A percentile compares a stretch with the other conserved stretches of the same genome.
These are phyloP conservation scores for Dinomys branickii DNA, from an alignment of 2,113 vertebrate genomes.

Conservation along the genomic window DNA sequence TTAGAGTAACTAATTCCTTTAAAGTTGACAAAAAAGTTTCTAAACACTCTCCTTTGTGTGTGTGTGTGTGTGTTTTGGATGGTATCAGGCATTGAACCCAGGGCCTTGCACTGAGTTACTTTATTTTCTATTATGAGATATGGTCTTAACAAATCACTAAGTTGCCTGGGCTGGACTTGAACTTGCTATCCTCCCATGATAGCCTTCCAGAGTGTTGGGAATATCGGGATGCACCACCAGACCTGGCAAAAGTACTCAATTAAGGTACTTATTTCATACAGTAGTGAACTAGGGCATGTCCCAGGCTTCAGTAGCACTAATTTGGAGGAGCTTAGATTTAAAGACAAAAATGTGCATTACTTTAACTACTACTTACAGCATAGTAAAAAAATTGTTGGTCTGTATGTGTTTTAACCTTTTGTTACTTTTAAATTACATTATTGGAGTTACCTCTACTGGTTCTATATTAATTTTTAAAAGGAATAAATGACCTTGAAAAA, in stretches of 20 bases:
- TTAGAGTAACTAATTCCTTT: not conserved
- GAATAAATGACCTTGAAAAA: not conserved
- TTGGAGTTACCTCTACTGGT: not conserved
- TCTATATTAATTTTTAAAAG: conserved; percentile 29
- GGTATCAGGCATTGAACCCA: not conserved
- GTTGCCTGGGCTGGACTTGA: not conserved
- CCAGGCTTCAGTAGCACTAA: not conserved
- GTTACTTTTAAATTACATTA: conserved; percentile 21
- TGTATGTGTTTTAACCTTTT: conserved; percentile 19
- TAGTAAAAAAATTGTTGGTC: not conserved
- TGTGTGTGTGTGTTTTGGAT: too few relatives aligned
- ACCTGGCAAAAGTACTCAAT: not conserved
- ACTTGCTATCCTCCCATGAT: not conserved
- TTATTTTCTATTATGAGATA: not conserved
- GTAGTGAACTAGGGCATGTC: not conserved
- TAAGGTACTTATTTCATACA: conserved; percentile 6
- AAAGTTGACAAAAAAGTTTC: not conserved
- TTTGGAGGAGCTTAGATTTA: conserved; percentile 5
- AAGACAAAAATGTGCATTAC: not conserved
- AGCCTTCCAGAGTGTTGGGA: not conserved
- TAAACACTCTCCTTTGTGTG: not conserved
- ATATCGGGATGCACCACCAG: not conserved
- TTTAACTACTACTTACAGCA: not conserved
- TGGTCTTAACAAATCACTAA: not conserved
- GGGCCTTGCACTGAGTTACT: not conserved